Evolutionary conservation across 2,888 invertebrate genomes (phyloP).

Genomic region (Trimorus sp.): DNA sequence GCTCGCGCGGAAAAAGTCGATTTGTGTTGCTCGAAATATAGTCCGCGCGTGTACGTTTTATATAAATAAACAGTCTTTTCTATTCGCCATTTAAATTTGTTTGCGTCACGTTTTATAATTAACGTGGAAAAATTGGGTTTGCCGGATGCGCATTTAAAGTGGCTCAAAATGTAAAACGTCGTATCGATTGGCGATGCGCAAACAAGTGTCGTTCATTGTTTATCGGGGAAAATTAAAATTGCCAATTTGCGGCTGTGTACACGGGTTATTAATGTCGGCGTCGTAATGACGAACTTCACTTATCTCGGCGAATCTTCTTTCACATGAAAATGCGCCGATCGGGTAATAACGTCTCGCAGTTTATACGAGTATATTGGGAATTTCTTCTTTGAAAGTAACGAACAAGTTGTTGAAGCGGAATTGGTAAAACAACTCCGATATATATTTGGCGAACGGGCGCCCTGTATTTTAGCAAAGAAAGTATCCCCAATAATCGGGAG

Average conservation of each 20-base stretch:
- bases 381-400: conserved; percentile 36
- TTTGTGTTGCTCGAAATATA: too few species aligned
- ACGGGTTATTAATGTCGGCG: neutral
- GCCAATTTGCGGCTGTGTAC: neutral
- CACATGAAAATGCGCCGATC: conserved; percentile 20
- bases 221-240: neutral
- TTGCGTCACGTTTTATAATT: too few species aligned
- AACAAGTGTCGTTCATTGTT: neutral
- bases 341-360: conserved; percentile 31
- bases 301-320: conserved; percentile 15
- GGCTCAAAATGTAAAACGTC: neutral
- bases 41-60: too few species aligned
- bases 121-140: too few species aligned
- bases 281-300: conserved; percentile 8
- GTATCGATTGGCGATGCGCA: neutral
- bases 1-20: too few species aligned
- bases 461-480: conserved; percentile 30
- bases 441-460: conserved; percentile 14
- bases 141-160: neutral
- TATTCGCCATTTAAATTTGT: too few species aligned
- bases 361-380: conserved; percentile 23
- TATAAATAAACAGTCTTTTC: too few species aligned
- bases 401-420: conserved; percentile 40
- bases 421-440: conserved; percentile 23
- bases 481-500: conserved; percentile 19